Percentiles rank a stretch among this genome's conserved stretches.
phyloP scores from a whole-genome alignment of 2,797 vertebrate genomes.

The Oreortyx pictus region DNA sequence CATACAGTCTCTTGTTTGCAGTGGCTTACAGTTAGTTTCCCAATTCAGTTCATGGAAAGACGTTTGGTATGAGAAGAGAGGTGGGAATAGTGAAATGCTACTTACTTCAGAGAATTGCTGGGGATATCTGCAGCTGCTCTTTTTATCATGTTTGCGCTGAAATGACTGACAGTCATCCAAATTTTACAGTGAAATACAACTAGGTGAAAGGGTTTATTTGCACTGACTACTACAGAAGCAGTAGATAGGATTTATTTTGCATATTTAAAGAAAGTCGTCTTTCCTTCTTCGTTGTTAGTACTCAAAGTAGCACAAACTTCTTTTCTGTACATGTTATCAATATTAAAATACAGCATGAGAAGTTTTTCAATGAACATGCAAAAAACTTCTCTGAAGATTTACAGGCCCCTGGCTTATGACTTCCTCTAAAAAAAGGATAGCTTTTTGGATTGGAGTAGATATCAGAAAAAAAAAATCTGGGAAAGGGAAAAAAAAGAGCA shows the following conservation, averaged over 20 bases:
- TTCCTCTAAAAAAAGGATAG: background rate
- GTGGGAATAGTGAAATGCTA: background rate
- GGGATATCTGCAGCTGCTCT: background rate
- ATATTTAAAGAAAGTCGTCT: background rate
- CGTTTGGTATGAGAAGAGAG: background rate
- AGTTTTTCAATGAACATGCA: background rate
- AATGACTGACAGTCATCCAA: background rate
- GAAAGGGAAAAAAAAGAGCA: background rate
- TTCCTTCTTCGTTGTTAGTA: background rate
- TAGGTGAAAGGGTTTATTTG: background rate
- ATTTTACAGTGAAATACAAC: background rate
- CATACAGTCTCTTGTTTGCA: background rate
- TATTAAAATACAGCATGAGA: background rate
- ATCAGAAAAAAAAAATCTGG: background rate
- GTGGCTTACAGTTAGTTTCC: background rate
- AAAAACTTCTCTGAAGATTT: background rate
- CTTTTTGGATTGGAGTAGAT: background rate
- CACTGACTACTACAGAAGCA: fast-evolving
- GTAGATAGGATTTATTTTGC: background rate
- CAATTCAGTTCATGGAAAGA: background rate
- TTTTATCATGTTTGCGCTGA: background rate
- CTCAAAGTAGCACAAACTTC: background rate
- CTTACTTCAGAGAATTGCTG: background rate
- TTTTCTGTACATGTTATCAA: background rate
- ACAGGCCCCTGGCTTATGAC: fast-evolving